Evolutionary conservation across 2,797 vertebrate genomes (phyloP).

Genomic region (Leptoclinus maculatus): DNA sequence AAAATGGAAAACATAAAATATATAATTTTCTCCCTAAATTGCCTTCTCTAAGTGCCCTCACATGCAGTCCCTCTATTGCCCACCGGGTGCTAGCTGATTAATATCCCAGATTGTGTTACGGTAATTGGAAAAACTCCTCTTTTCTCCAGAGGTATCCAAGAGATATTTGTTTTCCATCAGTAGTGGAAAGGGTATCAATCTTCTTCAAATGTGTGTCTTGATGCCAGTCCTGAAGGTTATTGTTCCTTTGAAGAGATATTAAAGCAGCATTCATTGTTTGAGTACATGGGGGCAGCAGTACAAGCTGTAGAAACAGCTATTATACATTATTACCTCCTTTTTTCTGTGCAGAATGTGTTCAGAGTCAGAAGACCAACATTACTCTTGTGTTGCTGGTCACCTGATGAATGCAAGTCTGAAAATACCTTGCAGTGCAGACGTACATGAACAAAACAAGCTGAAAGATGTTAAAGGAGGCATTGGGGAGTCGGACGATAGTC

Average conservation of each 20-base stretch:
- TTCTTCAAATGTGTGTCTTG: constrained; percentile 4
- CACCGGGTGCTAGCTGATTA: background rate
- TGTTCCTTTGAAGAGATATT: background rate
- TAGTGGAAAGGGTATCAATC: background rate
- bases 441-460: background rate
- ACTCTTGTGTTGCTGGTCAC: background rate
- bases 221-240: background rate
- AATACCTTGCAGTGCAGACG: background rate
- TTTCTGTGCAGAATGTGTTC: background rate
- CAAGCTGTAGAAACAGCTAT: background rate
- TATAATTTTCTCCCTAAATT: background rate
- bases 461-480: background rate
- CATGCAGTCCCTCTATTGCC: constrained; percentile 20
- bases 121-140: background rate
- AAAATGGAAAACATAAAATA: background rate
- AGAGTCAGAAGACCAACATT: background rate
- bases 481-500: background rate
- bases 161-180: background rate
- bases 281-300: background rate
- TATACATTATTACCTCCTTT: background rate
- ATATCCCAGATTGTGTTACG: background rate
- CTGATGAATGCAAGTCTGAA: background rate
- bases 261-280: background rate
- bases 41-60: background rate
- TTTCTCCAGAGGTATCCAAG: background rate